A percentile compares a stretch with the other conserved stretches of the same genome.
Evolutionary conservation across 2,113 vertebrate species (phyloP).

Genomic region (Labeo rohita): DNA sequence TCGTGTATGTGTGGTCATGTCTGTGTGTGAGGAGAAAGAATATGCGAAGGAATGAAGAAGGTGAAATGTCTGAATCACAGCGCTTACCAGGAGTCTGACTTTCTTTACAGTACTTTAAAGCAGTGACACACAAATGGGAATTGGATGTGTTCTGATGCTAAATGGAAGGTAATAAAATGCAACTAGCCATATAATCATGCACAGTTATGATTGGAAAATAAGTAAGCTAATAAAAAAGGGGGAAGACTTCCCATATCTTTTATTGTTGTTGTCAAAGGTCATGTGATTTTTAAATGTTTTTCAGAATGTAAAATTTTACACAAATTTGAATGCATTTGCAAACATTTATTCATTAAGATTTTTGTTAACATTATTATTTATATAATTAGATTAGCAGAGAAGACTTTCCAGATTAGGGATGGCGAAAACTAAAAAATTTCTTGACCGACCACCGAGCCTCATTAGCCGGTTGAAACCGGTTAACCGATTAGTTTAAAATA

Average conservation of each 20-base stretch:
- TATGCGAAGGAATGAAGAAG: conserved; percentile 39
- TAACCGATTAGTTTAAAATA: too few relatives aligned
- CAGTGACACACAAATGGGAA: not conserved
- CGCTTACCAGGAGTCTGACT: not conserved
- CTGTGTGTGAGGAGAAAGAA: conserved; percentile 10
- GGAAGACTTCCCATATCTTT: not conserved
- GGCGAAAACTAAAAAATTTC: too few relatives aligned
- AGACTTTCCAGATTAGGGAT: too few relatives aligned
- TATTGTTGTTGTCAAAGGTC: too few relatives aligned
- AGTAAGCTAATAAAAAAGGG: not conserved
- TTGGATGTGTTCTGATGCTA: not conserved
- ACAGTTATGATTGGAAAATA: not conserved
- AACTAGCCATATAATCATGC: not conserved
- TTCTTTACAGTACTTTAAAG: not conserved
- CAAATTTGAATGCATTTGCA: too few relatives aligned
- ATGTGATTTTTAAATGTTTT: too few relatives aligned
- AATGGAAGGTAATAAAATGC: not conserved
- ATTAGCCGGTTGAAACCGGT: too few relatives aligned
- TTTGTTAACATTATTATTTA: too few relatives aligned
- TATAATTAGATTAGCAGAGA: too few relatives aligned
- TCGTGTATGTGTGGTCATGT: conserved; percentile 19
- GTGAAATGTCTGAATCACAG: not conserved
- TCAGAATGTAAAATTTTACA: too few relatives aligned
- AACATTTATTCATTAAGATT: too few relatives aligned
- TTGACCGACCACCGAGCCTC: too few relatives aligned